Percentiles rank a stretch among this genome's conserved stretches.
Evolutionary conservation across 2,888 invertebrate genomes (phyloP).

Genomic region (Trimorus sp.): DNA sequence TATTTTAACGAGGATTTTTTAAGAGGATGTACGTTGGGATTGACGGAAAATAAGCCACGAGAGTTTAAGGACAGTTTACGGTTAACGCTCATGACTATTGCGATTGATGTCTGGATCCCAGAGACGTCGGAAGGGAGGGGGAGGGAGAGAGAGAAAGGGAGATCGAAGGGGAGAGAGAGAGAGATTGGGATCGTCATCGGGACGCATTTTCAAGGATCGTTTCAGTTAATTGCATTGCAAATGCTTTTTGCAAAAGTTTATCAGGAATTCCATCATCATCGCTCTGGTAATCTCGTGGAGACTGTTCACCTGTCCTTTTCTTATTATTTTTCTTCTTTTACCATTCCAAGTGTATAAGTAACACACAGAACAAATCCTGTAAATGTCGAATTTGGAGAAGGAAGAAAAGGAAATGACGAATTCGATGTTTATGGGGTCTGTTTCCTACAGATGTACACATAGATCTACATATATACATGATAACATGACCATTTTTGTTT

Average conservation of each 20-base stretch:
- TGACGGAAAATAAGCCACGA: constrained; percentile 69
- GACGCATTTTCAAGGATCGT: constrained; percentile 73
- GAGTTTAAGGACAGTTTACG: constrained; percentile 67
- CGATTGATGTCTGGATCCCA: constrained; percentile 48
- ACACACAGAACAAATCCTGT: not conserved
- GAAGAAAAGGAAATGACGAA: no score
- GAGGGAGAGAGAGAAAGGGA: constrained; percentile 29
- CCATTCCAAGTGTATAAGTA: not conserved
- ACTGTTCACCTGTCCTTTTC: constrained; percentile 19
- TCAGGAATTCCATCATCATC: constrained; percentile 28
- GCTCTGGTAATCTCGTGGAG: constrained; percentile 41
- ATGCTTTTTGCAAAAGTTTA: not conserved
- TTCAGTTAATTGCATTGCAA: constrained; percentile 37
- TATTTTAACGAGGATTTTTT: constrained; percentile 70
- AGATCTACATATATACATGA: not conserved
- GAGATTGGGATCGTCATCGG: constrained; percentile 72
- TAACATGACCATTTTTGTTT: not conserved
- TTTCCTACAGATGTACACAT: no score
- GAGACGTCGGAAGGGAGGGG: constrained; percentile 62
- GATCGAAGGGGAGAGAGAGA: constrained; percentile 18
- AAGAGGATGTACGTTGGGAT: constrained; percentile 73
- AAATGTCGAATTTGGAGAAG: no score
- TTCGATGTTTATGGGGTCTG: no score
- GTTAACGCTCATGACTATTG: constrained; percentile 60
- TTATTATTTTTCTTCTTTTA: constrained; percentile 7